phyloP scores from a whole-genome alignment of 2,888 invertebrate species.

The Thelaira solivaga region DNA sequence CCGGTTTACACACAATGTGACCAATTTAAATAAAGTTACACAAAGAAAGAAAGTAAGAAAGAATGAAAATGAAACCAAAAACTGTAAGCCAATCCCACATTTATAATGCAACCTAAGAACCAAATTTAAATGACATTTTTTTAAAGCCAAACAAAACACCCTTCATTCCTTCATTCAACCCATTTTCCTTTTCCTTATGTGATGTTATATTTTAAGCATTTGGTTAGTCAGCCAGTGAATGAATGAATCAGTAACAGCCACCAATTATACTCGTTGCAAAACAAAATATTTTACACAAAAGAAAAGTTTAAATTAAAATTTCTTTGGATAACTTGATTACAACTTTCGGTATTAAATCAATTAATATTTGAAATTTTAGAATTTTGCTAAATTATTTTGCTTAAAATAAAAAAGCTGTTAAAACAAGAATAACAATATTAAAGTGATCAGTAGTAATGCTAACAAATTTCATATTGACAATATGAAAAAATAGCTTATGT shows the following conservation, averaged over 20 bases:
- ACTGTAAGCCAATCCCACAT: background rate
- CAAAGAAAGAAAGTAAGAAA: background rate
- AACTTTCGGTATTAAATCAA: conserved; percentile 5
- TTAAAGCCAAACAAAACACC: background rate
- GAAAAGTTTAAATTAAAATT: conserved; percentile 11
- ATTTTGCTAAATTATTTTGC: no score
- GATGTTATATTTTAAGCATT: no score
- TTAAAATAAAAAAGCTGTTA: no score
- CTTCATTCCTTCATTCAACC: background rate
- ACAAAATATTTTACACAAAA: background rate
- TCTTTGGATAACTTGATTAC: background rate
- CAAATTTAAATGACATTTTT: background rate
- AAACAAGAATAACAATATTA: no score
- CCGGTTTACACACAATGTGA: conserved; percentile 55
- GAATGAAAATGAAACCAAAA: conserved; percentile 8
- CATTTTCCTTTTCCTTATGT: background rate
- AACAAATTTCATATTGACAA: no score
- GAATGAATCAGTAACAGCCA: background rate
- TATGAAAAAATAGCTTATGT: no score
- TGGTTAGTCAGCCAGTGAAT: background rate
- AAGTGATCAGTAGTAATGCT: no score
- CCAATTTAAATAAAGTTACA: conserved; percentile 9
- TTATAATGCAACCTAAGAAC: background rate
- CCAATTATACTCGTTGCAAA: background rate
- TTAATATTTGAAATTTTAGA: background rate